Conservation (phyloP, 23 tunicate genomes). For the Trididemnum miniatum region DNA sequence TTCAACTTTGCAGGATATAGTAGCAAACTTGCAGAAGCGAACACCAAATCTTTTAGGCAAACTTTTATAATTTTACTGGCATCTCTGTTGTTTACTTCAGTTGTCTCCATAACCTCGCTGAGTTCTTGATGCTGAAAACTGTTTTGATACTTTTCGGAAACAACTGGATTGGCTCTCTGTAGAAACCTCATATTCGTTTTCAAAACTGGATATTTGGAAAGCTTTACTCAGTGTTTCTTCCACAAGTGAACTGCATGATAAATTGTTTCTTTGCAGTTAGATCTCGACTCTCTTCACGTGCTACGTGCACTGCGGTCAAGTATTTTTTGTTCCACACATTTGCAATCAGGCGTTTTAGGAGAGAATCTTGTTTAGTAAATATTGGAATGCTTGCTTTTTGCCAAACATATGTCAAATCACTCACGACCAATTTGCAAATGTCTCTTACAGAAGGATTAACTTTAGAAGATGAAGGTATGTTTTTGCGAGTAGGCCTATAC, state of each 20-base stretch:
- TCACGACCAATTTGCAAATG: conserved; percentile 20
- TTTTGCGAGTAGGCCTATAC: not conserved
- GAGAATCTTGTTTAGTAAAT: not conserved
- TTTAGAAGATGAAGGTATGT: not conserved
- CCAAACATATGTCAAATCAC: conserved; percentile 9
- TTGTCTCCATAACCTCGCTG: not conserved
- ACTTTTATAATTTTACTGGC: not conserved
- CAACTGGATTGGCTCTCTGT: not conserved
- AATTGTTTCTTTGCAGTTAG: not conserved
- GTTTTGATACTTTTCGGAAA: conserved; percentile 10
- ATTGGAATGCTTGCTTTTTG: conserved; percentile 1
- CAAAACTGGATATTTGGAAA: not conserved
- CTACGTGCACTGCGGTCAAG: not conserved
- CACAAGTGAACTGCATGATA: not conserved
- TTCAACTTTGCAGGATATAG: not conserved
- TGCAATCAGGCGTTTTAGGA: not conserved
- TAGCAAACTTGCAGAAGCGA: not conserved
- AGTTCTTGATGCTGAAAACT: not conserved
- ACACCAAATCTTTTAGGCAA: not conserved
- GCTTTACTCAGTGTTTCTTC: not conserved
- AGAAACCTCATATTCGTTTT: not conserved
- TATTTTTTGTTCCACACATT: not conserved
- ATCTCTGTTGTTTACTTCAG: not conserved
- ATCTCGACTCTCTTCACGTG: not conserved
- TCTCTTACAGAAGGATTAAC: not conserved